Percentiles rank a stretch among this genome's conserved stretches.
phyloP scores from a whole-genome alignment of 2,797 vertebrate species.

The Notoglanidium macrostoma region DNA sequence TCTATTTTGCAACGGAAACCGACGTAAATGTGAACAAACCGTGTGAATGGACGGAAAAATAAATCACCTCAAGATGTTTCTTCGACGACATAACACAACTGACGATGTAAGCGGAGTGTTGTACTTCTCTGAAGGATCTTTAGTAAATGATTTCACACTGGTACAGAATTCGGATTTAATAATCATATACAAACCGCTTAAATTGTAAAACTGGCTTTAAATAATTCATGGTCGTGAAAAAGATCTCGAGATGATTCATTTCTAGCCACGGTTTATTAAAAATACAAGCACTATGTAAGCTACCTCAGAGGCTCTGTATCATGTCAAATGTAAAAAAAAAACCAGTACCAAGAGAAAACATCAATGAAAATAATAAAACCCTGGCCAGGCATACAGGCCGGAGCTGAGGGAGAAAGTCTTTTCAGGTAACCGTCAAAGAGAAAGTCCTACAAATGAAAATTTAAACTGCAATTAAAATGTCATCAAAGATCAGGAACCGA shows the following conservation, averaged over 20 bases:
- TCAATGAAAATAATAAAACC: constrained; percentile 46
- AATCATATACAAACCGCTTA: neutral
- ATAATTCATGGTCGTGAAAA: neutral
- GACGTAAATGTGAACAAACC: neutral
- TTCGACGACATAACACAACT: neutral
- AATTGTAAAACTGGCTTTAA: neutral
- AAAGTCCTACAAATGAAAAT: constrained; percentile 50
- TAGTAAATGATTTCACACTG: neutral
- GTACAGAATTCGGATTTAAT: neutral
- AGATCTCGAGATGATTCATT: neutral
- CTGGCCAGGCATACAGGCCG: constrained; percentile 37
- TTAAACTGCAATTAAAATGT: constrained; percentile 58
- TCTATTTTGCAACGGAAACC: too few relatives aligned
- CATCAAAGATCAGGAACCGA: constrained; percentile 57
- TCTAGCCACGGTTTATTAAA: neutral
- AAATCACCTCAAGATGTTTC: neutral
- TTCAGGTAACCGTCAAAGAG: constrained; percentile 40
- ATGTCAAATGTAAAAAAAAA: constrained; percentile 16
- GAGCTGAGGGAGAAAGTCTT: constrained; percentile 32
- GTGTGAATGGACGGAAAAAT: neutral
- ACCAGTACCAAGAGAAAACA: constrained; percentile 16
- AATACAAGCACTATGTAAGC: neutral
- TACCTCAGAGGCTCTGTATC: neutral
- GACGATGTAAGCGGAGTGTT: neutral
- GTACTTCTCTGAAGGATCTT: neutral